Conservation (phyloP, 2,113 vertebrate genomes). For the Lates calcarifer region DNA sequence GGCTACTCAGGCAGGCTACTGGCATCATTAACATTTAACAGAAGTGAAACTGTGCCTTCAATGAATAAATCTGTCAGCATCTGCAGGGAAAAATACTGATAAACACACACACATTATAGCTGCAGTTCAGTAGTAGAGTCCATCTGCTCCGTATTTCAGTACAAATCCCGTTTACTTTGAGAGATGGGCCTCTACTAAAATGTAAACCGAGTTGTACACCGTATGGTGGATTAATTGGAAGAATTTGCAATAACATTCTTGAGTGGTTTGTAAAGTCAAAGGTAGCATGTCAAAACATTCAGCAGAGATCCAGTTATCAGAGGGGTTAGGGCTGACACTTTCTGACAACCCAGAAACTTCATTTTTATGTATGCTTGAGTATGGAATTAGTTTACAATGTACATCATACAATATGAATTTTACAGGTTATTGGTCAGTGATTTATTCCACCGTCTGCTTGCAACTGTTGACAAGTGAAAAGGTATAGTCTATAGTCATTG, state of each 20-base stretch:
- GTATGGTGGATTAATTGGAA: background rate
- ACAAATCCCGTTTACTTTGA: background rate
- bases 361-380: too few relatives aligned
- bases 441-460: background rate
- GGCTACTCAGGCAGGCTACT: background rate
- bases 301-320: too few relatives aligned
- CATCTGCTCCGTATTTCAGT: background rate
- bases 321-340: too few relatives aligned
- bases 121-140: background rate
- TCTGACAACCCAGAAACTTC: too few relatives aligned
- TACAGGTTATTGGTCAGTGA: background rate
- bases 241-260: background rate
- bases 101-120: too few relatives aligned
- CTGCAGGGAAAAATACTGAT: background rate
- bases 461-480: background rate
- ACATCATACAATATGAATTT: too few relatives aligned
- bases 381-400: too few relatives aligned
- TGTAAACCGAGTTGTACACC: background rate
- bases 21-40: background rate
- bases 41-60: background rate
- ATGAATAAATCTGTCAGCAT: background rate
- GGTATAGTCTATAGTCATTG: background rate
- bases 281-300: background rate
- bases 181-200: background rate
- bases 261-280: background rate